Conservation (phyloP, 2,113 vertebrate species). For the Oryzias curvinotus region DNA sequence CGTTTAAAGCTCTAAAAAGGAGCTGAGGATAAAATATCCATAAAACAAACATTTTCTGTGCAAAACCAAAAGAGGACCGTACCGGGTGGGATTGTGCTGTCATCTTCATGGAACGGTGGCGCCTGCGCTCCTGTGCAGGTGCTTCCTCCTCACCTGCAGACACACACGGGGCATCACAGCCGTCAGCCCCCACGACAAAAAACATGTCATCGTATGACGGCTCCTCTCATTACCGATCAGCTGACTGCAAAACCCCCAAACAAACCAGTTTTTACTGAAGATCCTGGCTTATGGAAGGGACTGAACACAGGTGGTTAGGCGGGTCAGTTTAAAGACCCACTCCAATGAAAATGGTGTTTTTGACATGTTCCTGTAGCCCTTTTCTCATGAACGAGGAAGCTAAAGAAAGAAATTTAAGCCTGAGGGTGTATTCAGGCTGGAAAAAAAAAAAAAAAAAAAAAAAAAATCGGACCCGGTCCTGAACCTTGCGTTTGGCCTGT, state of each 20-base stretch:
- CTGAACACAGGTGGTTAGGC: too few relatives aligned
- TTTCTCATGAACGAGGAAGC: too few relatives aligned
- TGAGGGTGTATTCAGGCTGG: too few relatives aligned
- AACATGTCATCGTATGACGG: slow-evolving; percentile 22
- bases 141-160: slow-evolving; percentile 76
- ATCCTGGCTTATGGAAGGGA: too few relatives aligned
- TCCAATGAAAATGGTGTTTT: too few relatives aligned
- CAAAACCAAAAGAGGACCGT: slow-evolving; percentile 24
- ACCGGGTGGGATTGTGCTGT: slow-evolving; percentile 66
- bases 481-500: too few relatives aligned
- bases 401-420: too few relatives aligned
- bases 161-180: slow-evolving; percentile 11
- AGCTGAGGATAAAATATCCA: neutral
- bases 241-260: slow-evolving; percentile 33
- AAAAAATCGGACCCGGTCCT: too few relatives aligned
- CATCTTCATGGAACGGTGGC: slow-evolving; percentile 73
- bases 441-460: too few relatives aligned
- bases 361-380: too few relatives aligned
- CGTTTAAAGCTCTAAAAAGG: too few relatives aligned
- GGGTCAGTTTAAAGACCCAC: too few relatives aligned
- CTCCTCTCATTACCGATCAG: slow-evolving; percentile 46
- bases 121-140: slow-evolving; percentile 77
- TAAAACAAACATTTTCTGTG: neutral
- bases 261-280: neutral
- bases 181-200: neutral